Evolutionary conservation across 2,888 invertebrate genomes (phyloP), one percentile per base, ranked within the genome.

Genomic region (Aporophyla lueneburgensis): DNA sequence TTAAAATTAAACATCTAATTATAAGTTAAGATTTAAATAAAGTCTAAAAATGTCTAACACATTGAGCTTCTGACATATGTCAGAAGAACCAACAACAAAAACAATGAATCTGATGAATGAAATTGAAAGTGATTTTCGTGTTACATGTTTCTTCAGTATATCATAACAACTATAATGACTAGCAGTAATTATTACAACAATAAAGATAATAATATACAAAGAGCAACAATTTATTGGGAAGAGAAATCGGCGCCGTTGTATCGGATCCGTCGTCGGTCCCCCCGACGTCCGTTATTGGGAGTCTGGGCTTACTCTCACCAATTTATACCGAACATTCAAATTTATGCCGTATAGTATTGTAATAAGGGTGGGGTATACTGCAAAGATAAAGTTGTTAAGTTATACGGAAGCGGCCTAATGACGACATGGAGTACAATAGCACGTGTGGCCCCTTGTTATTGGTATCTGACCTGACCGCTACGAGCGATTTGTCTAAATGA

Each of bases 401-500:
- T 89, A 89, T 90, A 88, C 95, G 96, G 95, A 96, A 96, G 93
- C 94, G 93, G 92, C 93, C 96, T 96, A 96, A 96, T 96, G 96
- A 96, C 94, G 95, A 93, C 93, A 91, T 90, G 91, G 93, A 94
- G 92, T 93, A 96, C 96, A 96, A 96, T 96, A 95, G 95, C 95
- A 95, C 93, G 93, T 93, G 94, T 94, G 93, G 89, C 79, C 93
- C 94, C 96, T 96, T 96, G 94, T 96, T 96, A 96, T 96, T 96
- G 96, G 95, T 95, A 95, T 96, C 96, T 95, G 96, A 95, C 95
- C 94, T 96, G 95, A 96, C 96, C 96, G 96, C 96, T 95, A 96
- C 95, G 93, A 95, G 94, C 95, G 96, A 96, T 96, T 96, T 96
- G 96, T 96, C 96, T 95, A 96, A 96, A 96, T 96, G 96, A 96